phyloP scores from a whole-genome alignment of 2,797 vertebrate genomes.

The Myotis findleyi region DNA sequence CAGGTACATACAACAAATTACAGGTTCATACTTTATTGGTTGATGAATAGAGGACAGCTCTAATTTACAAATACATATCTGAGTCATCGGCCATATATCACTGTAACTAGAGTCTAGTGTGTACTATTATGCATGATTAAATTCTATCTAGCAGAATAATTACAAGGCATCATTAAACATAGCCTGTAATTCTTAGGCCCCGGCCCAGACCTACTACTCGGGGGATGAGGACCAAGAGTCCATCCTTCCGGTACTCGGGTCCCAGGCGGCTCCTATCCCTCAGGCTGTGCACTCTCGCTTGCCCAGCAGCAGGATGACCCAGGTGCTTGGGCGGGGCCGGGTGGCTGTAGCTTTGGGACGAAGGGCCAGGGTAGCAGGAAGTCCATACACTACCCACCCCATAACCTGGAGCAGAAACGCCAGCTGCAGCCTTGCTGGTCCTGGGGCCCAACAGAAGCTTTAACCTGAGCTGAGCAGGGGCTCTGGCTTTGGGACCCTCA shows the following conservation, averaged over 20 bases:
- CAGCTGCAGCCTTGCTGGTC: background rate
- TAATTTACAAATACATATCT: background rate
- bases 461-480: background rate
- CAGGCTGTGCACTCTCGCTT: background rate
- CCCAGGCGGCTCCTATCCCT: background rate
- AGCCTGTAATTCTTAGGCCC: background rate
- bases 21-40: background rate
- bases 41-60: background rate
- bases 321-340: background rate
- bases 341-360: background rate
- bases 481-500: background rate
- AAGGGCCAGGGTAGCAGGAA: background rate
- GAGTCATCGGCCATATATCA: conserved; percentile 33
- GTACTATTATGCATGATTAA: background rate
- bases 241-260: background rate
- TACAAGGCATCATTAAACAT: background rate
- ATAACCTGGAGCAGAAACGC: background rate
- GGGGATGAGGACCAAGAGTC: background rate
- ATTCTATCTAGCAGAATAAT: background rate
- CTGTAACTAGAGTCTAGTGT: background rate
- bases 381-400: rapidly evolving
- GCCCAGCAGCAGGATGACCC: background rate
- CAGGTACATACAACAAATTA: too few species aligned
- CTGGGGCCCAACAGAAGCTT: background rate
- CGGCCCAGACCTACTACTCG: background rate